phyloP scores from a whole-genome alignment of 2,888 invertebrate genomes.

The Trachelus stipa region DNA sequence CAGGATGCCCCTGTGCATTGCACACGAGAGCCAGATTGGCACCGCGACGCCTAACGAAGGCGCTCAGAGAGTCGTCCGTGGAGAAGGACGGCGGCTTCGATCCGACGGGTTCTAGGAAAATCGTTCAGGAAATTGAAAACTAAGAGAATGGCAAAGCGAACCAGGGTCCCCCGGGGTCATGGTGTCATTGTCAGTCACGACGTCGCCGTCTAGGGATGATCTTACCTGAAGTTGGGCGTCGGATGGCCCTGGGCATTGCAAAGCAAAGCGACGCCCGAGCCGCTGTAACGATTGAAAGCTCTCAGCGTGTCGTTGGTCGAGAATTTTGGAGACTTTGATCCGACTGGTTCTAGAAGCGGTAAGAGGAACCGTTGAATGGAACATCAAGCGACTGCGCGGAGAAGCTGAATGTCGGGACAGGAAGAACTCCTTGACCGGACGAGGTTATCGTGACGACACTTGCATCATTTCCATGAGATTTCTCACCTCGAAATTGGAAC shows the following conservation, averaged over 20 bases:
- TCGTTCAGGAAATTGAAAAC: background rate
- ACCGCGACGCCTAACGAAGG: slow-evolving; percentile 68
- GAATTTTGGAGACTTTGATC: slow-evolving; percentile 74
- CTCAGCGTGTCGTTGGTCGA: slow-evolving; percentile 65
- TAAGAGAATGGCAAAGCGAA: background rate
- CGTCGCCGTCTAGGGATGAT: slow-evolving; percentile 15
- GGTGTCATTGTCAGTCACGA: background rate
- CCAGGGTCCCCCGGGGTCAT: background rate
- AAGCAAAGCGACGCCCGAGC: slow-evolving; percentile 49
- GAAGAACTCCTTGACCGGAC: background rate
- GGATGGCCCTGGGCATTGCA: slow-evolving; percentile 69
- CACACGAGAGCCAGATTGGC: slow-evolving; percentile 58
- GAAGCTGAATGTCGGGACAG: slow-evolving; percentile 15
- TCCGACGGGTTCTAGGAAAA: slow-evolving; percentile 74
- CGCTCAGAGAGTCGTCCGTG: slow-evolving; percentile 72
- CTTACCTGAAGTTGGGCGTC: slow-evolving; percentile 68
- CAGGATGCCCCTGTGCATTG: slow-evolving; percentile 78
- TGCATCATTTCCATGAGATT: background rate
- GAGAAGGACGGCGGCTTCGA: slow-evolving; percentile 77
- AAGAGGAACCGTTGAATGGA: background rate
- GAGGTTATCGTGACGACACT: background rate
- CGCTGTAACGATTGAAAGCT: slow-evolving; percentile 23
- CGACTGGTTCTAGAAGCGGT: slow-evolving; percentile 71
- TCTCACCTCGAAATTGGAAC: slow-evolving; percentile 55
- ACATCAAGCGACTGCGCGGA: background rate